phyloP scores from a whole-genome alignment of 2,113 vertebrate species.

The Corythoichthys intestinalis region DNA sequence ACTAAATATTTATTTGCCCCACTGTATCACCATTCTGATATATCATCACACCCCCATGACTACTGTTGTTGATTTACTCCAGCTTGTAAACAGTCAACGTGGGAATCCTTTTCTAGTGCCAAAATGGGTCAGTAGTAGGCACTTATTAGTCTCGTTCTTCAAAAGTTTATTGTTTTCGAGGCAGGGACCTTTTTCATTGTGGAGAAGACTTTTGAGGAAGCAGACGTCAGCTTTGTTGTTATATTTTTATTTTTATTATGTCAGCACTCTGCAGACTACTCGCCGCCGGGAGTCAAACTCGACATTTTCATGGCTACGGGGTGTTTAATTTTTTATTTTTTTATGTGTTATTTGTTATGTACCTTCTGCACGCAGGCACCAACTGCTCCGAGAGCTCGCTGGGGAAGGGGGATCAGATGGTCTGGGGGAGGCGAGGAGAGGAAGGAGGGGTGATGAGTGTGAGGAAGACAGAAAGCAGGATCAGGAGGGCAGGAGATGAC shows the following conservation, averaged over 20 bases:
- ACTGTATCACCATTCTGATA: no score
- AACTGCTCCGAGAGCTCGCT: neutral
- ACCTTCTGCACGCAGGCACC: neutral
- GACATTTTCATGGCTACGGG: neutral
- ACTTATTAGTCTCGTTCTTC: no score
- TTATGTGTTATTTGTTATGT: neutral
- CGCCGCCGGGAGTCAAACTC: neutral
- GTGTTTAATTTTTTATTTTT: neutral
- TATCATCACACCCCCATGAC: no score
- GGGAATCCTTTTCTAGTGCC: no score
- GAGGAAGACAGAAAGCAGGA: conserved; percentile 4
- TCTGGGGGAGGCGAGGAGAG: conserved; percentile 15
- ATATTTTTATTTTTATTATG: neutral
- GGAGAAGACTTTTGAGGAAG: no score
- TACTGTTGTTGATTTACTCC: no score
- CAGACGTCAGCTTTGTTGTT: neutral
- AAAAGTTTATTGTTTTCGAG: no score
- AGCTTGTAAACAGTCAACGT: no score
- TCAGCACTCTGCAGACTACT: neutral
- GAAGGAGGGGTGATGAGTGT: neutral
- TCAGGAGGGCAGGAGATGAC: conserved; percentile 1
- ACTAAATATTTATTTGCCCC: no score
- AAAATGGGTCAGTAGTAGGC: no score
- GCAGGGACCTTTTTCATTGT: no score
- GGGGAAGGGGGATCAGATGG: conserved; percentile 10